phyloP scores from a whole-genome alignment of 2,113 vertebrate species.

The Chelonoidis abingdonii region DNA sequence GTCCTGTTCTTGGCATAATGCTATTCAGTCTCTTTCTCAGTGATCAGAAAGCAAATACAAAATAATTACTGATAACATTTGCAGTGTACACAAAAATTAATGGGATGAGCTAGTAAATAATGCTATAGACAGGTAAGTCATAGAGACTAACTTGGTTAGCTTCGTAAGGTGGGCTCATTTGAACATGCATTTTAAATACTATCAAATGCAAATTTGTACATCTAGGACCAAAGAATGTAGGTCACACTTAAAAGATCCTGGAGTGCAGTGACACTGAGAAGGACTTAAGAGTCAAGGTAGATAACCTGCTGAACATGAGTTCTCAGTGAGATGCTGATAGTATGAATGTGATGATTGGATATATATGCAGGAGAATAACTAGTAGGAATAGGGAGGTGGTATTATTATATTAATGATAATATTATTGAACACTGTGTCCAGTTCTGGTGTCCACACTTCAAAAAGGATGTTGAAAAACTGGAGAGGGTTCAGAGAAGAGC shows the following conservation, averaged over 20 bases:
- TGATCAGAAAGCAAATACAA: not conserved
- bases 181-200: not conserved
- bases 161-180: not conserved
- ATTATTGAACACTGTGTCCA: not conserved
- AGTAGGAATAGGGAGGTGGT: not conserved
- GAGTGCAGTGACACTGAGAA: not conserved
- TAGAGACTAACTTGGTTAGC: not conserved
- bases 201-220: not conserved
- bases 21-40: not conserved
- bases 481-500: not conserved
- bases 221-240: not conserved
- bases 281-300: constrained; percentile 17
- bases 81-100: not conserved
- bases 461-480: not conserved
- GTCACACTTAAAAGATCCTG: not conserved
- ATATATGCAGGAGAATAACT: not conserved
- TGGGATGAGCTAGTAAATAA: not conserved
- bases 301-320: constrained; percentile 4
- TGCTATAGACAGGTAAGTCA: not conserved
- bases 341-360: not conserved
- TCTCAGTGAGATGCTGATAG: not conserved
- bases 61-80: not conserved
- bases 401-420: not conserved
- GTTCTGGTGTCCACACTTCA: not conserved
- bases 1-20: not conserved